Percentiles rank a stretch among this genome's conserved stretches.
These are phyloP conservation scores for Larimichthys crocea DNA, from an alignment of 2,113 vertebrate genomes.

Conservation along the genomic window DNA sequence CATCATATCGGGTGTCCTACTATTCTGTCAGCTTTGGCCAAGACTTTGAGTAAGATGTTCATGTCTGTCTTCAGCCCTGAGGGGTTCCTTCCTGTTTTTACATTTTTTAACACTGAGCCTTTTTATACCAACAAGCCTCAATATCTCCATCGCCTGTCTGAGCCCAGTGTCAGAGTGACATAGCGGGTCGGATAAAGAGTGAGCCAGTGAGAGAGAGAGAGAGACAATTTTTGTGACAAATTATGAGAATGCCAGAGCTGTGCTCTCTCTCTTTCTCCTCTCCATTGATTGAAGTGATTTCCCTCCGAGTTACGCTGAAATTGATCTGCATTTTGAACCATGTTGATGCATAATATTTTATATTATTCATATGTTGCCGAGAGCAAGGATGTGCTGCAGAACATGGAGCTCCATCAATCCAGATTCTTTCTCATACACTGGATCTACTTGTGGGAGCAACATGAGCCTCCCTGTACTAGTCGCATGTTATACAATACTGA, in stretches of 20 bases:
- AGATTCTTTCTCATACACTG: background rate
- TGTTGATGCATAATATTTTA: slow-evolving; percentile 37
- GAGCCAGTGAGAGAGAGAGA: background rate
- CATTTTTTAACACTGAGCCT: slow-evolving; percentile 38
- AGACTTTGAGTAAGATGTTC: slow-evolving; percentile 29
- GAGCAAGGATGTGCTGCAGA: slow-evolving; percentile 17
- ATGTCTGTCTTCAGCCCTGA: slow-evolving; percentile 21
- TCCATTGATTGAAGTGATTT: slow-evolving; percentile 32
- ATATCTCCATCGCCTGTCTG: slow-evolving; percentile 11
- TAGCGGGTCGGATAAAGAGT: background rate
- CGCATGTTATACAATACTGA: background rate
- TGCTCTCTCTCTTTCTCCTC: background rate
- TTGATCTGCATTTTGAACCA: slow-evolving; percentile 52
- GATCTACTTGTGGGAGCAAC: background rate
- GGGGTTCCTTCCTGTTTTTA: slow-evolving; percentile 27
- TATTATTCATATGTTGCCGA: slow-evolving; percentile 52
- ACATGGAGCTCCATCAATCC: slow-evolving; percentile 7
- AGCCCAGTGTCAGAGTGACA: slow-evolving; percentile 12
- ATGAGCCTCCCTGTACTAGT: background rate
- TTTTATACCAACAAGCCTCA: slow-evolving; percentile 28
- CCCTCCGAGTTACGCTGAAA: slow-evolving; percentile 24
- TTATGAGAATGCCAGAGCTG: slow-evolving; percentile 21
- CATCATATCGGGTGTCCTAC: slow-evolving; percentile 1
- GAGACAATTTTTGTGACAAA: slow-evolving; percentile 14
- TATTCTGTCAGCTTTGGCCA: slow-evolving; percentile 14